Evolutionary conservation across 1,140 invertebrate species (phyloP), one percentile per base, ranked within the genome.

Genomic region (Drosophila sucinea): DNA sequence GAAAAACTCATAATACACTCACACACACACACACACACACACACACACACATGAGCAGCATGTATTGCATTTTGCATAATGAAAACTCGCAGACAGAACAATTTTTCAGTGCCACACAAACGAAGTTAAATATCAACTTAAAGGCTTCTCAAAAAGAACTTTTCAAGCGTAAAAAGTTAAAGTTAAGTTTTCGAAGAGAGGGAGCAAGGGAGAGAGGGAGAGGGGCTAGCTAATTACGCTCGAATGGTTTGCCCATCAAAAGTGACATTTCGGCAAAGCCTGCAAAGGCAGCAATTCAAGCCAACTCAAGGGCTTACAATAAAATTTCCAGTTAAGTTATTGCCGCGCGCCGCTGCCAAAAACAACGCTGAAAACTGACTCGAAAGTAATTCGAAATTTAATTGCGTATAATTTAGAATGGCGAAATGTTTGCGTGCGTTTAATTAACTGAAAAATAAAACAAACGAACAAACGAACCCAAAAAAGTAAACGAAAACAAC

Each of bases 371-470:
- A 55, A 78, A 82, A 72, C 67, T 89, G 67, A 77, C 76, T 89
- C 77, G 67, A 89, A 83, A 87, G 83, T 87, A 87, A 83, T 87
- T 87, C 68, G 68, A 79, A 87, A 87, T 89, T 87, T 87, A 89
- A 87, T 87, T 87, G 83, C 80, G 84, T 81, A 83, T 79, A 87
- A 87, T 87, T 87, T 87, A 87, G 83, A 87, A 72, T 72, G 84
- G 70, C 77, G 84, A 83, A 80, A 87, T 87, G 83, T 79, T 86
- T 82, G 84, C 79, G 83, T 86, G 83, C 69, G 83, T 83, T 87
- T 87, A 87, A 87, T 87, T 87, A 87, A 87, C 83, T 87, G 83
- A 77, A 87, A 87, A 87, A 87, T 67, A 87, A 87, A 86, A 81
- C 57, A 63, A 67, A 78, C 23, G 44, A 23, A 51, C 30, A 51